Conservation (phyloP, 1,140 invertebrate genomes). For the Penaeus vannamei region DNA sequence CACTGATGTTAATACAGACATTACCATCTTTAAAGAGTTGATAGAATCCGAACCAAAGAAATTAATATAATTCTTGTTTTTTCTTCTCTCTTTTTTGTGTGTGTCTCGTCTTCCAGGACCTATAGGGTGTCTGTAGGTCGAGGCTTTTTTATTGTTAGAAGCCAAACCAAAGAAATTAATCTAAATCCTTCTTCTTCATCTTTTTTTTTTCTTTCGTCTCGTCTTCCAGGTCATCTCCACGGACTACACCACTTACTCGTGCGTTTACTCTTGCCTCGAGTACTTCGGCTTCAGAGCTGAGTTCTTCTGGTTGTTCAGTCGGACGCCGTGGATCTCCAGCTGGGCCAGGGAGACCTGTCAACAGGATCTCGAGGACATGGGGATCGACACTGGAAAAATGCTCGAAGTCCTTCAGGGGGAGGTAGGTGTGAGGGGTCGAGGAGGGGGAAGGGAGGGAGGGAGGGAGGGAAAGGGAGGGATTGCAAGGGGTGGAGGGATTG, state of each 20-base stretch:
- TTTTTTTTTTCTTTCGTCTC: no score
- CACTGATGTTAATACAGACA: no score
- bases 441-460: neutral
- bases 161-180: no score
- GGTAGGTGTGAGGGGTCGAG: neutral
- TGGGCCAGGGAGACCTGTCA: neutral
- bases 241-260: neutral
- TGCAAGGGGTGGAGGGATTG: neutral
- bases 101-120: no score
- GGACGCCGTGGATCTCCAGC: neutral
- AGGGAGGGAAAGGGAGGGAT: no score
- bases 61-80: no score
- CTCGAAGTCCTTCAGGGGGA: neutral
- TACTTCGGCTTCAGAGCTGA: neutral
- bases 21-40: no score
- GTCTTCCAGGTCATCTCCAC: neutral
- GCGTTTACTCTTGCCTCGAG: conserved; percentile 18
- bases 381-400: neutral
- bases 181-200: no score
- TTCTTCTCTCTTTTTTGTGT: no score
- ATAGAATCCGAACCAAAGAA: no score
- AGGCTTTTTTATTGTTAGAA: no score
- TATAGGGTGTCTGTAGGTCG: no score
- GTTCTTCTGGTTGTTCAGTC: neutral
- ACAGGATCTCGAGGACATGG: neutral